Percentiles rank a stretch among this genome's conserved stretches.
phyloP scores from a whole-genome alignment of 2,797 vertebrate genomes.

The Florisuga fusca region DNA sequence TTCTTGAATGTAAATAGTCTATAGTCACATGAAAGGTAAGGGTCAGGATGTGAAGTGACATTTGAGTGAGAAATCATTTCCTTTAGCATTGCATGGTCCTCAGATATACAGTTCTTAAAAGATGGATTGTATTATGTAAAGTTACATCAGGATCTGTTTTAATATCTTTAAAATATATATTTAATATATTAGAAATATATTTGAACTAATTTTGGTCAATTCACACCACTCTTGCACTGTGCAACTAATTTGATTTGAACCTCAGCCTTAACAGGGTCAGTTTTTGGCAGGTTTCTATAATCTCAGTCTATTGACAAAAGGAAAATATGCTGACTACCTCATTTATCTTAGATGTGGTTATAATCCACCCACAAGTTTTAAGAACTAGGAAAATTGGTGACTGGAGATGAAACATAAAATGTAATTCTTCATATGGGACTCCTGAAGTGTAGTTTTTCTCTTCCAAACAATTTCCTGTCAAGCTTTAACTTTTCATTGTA shows the following conservation, averaged over 20 bases:
- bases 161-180: neutral
- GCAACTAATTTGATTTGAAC: neutral
- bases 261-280: neutral
- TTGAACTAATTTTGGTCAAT: neutral
- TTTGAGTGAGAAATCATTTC: neutral
- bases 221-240: neutral
- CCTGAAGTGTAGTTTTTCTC: neutral
- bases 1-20: neutral
- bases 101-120: neutral
- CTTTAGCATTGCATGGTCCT: neutral
- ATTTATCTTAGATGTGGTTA: neutral
- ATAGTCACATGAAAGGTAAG: neutral
- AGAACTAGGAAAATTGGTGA: neutral
- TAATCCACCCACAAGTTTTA: neutral
- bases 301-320: neutral
- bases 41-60: neutral
- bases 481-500: neutral
- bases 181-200: no score
- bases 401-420: neutral
- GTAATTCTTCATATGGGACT: neutral
- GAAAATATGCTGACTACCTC: neutral
- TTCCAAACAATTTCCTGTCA: neutral
- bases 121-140: neutral
- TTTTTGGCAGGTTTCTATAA: neutral
- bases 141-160: neutral